Percentiles rank a stretch among this genome's conserved stretches.
Conservation (phyloP, 2,888 invertebrate genomes). For the Hymenopus coronatus region DNA sequence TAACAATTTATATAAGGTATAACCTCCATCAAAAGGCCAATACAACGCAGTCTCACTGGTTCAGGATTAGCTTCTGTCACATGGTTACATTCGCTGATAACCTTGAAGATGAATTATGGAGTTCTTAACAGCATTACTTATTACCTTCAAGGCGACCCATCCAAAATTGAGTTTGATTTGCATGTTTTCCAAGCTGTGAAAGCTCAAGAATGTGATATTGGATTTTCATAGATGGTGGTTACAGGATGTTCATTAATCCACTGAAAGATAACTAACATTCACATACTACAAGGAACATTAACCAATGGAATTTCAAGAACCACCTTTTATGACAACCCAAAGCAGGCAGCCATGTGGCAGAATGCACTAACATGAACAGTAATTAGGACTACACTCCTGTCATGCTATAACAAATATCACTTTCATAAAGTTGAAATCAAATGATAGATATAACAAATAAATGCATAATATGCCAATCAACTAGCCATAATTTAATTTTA, state of each 20-base stretch:
- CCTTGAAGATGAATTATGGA: background rate
- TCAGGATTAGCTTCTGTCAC: background rate
- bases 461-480: background rate
- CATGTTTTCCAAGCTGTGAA: background rate
- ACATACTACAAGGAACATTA: background rate
- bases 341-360: background rate
- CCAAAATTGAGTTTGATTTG: background rate
- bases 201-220: background rate
- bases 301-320: background rate
- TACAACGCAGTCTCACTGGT: constrained; percentile 5
- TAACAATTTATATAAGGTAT: constrained; percentile 23
- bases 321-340: background rate
- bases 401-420: constrained; percentile 4
- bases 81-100: background rate
- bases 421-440: background rate
- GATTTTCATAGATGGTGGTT: background rate
- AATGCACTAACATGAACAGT: background rate
- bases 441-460: constrained; percentile 1
- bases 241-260: background rate
- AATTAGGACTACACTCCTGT: background rate
- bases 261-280: background rate
- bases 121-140: background rate
- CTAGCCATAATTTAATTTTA: background rate
- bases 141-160: background rate
- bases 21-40: constrained; percentile 13